Evolutionary conservation across 2,113 vertebrate species (phyloP), one percentile per base, ranked within the genome.

Genomic region (Ammodramus savannarum): DNA sequence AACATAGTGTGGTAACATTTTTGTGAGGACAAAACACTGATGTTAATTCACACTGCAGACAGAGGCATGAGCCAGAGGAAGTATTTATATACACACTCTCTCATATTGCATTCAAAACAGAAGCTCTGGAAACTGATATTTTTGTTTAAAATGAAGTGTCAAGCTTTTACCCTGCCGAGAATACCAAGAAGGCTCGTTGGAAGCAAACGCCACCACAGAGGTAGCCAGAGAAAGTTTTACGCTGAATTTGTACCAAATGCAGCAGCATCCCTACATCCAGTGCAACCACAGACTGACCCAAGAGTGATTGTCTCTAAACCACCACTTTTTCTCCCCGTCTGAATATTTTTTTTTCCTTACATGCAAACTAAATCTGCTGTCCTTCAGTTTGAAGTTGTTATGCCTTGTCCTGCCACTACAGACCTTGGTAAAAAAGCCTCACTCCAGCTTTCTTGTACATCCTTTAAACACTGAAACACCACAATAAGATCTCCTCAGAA

Each of bases 1-100:
- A 89, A 95, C 44, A 59, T 17, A 61, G 76, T 5, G n/a, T 18
- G 29, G 74, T 41, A 79, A 80, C 32, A 11, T 85, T 87, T 78
- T 83, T 78, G 59, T 29, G 5, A 94, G 94, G 87, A 88, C 67
- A 79, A 95, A 95, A 82, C 69, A 38, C 48, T 66, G 46, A 91
- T 84, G 85, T 74, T 96, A 94, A 93, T 88, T 90, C 82, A 65
- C 25, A 16, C 10, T 59, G 85, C 67, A 96, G 87, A 93, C 66
- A 91, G 78, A 89, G 48, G 66, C 67, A 91, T 9, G 80, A 89
- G 71, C 89, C 48, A 31, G 63, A 81, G 36, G 25, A 77, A 89
- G 59, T 59, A 91, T 78, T 87, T 94, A 72, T 6, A 7, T 54
- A 67, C 19, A 74, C 6, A 29, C 29, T 49, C 48, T 44, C 67